These are phyloP conservation scores for Actinernus sp. DNA, from an alignment of 92 coral and sea anemone genomes.

Conservation along the genomic window DNA sequence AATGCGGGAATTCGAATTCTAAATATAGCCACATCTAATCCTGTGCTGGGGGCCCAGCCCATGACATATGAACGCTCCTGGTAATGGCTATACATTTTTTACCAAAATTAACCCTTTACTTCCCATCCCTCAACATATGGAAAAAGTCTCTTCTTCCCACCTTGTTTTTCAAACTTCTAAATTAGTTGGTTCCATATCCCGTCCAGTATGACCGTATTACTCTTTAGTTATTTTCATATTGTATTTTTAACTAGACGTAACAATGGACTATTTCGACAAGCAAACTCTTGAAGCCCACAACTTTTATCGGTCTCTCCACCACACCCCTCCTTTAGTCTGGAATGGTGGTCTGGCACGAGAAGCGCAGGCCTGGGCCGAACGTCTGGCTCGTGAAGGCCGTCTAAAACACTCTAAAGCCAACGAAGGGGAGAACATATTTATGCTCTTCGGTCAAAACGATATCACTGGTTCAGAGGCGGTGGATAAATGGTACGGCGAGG, in stretches of 20 bases:
- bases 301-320: slow-evolving; percentile 80
- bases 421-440: slow-evolving; percentile 86
- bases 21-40: too few species aligned
- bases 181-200: neutral
- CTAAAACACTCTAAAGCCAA: slow-evolving; percentile 72
- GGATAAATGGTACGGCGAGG: slow-evolving; percentile 89
- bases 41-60: too few species aligned
- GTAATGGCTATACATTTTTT: too few species aligned
- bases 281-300: slow-evolving; percentile 81
- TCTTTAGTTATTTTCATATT: too few species aligned
- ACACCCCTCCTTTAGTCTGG: slow-evolving; percentile 83
- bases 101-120: too few species aligned
- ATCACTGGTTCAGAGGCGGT: slow-evolving; percentile 76
- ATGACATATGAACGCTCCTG: too few species aligned
- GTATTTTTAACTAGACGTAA: neutral
- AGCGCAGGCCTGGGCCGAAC: slow-evolving; percentile 94
- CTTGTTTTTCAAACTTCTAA: too few species aligned
- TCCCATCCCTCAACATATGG: too few species aligned
- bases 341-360: slow-evolving; percentile 79
- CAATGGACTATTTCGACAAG: slow-evolving; percentile 64
- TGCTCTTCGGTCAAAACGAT: slow-evolving; percentile 59
- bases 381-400: slow-evolving; percentile 74
- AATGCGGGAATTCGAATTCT: too few species aligned
- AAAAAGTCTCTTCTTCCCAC: too few species aligned
- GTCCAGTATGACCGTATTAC: neutral